Evolutionary conservation across 2,113 vertebrate species (phyloP), one percentile per base, ranked within the genome.

Genomic region (Aramus guarauna): DNA sequence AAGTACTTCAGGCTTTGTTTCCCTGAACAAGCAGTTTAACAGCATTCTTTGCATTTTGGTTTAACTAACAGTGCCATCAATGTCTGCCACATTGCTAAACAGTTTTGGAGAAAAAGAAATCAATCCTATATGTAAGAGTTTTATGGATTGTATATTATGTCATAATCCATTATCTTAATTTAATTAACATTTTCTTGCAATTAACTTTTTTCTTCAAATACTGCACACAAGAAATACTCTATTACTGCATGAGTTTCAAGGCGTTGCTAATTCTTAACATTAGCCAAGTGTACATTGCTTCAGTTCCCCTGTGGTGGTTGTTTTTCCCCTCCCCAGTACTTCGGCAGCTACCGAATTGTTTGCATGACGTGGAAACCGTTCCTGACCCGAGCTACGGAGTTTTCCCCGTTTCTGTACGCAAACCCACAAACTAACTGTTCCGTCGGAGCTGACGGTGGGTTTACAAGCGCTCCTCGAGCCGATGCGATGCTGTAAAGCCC

Each of bases 1-100:
- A 98, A 99, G 99, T 99, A 99, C 96, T 87, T 84, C 80, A 96
- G 96, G 87, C 85, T 83, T 97, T 96, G 95, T 98, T 97, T 85
- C 37, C 74, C 92, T 95, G 94, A 94, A 97, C 92, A 81, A 90
- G 81, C 87, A 89, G 60, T 89, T 96, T 98, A 96, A 96, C 93
- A 82, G 93, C 4, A 10, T 91, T 94, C 90, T 90, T 94, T 97
- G 97, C 96, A 83, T 96, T 98, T 91, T 96, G 94, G 90, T 96
- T 92, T 97, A 97, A 98, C 98, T 98, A 98, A 98, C 98, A 83
- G 85, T 96, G 92, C 85, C 56, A 69, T 96, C 92, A 83, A 5
- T 50, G 52, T 73, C 71, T 92, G 69, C 66, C 24, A 56, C 30
- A 3, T 69, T 62, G 88, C 84, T 94, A 27, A 66, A 72, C 32